phyloP scores from a whole-genome alignment of 2,113 vertebrate species.

The Furnarius figulus region DNA sequence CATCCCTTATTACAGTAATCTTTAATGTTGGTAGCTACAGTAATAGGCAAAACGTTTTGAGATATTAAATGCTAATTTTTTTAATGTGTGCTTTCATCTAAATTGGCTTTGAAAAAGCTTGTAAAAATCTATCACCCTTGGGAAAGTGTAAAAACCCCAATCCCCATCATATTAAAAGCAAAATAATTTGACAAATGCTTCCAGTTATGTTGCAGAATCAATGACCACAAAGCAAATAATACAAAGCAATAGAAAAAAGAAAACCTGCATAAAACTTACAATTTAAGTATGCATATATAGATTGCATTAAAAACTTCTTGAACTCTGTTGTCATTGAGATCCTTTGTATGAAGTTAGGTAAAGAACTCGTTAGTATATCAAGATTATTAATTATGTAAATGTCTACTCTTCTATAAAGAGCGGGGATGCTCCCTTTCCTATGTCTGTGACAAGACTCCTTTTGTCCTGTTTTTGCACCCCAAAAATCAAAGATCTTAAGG shows the following conservation, averaged over 20 bases:
- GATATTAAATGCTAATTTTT: neutral
- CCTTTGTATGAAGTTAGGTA: neutral
- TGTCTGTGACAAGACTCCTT: neutral
- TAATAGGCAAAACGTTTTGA: neutral
- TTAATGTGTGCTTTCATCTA: neutral
- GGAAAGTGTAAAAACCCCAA: neutral
- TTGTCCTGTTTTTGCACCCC: neutral
- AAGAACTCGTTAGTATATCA: neutral
- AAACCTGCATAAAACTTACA: neutral
- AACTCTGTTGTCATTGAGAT: neutral
- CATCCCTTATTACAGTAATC: neutral
- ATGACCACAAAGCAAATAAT: constrained; percentile 28
- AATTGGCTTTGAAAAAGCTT: constrained; percentile 50
- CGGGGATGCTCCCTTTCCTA: neutral
- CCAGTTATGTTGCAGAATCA: constrained; percentile 53
- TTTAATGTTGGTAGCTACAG: neutral
- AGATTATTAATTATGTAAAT: neutral
- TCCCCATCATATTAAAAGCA: neutral
- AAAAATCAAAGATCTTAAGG: neutral
- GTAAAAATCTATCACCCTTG: constrained; percentile 4
- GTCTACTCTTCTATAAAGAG: neutral
- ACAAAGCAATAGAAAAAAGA: neutral
- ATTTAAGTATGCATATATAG: neutral
- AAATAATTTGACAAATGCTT: constrained; percentile 41
- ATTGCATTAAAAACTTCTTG: neutral